A percentile compares a stretch with the other conserved stretches of the same genome.
Conservation (phyloP, 1,140 invertebrate genomes). For the Antheraea mylitta region DNA sequence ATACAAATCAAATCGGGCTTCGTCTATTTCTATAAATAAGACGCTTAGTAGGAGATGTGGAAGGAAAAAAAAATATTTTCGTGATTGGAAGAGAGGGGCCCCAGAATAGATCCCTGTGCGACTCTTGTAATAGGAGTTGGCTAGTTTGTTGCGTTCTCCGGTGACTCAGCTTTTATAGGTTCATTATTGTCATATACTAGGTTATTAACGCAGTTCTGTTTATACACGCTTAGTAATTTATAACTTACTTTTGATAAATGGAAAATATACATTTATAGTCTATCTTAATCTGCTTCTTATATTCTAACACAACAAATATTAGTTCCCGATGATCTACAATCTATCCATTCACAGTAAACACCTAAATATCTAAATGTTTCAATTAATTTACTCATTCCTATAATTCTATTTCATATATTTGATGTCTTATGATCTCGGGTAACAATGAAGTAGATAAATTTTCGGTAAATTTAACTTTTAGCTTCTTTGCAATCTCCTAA, state of each 20-base stretch:
- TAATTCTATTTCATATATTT: too few species aligned
- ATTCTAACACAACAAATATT: too few species aligned
- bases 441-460: too few species aligned
- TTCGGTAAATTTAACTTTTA: too few species aligned
- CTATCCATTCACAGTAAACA: too few species aligned
- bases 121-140: constrained; percentile 54
- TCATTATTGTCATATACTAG: not conserved
- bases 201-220: not conserved
- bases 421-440: too few species aligned
- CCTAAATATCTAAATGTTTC: too few species aligned
- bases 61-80: constrained; percentile 64
- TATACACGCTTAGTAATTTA: too few species aligned
- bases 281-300: not conserved
- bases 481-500: too few species aligned
- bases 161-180: constrained; percentile 10
- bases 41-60: constrained; percentile 55
- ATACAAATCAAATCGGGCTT: constrained; percentile 9
- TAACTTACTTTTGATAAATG: not conserved
- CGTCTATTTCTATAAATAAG: constrained; percentile 70
- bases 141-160: constrained; percentile 30
- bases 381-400: too few species aligned
- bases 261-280: not conserved
- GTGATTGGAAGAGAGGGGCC: constrained; percentile 52
- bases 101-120: constrained; percentile 72
- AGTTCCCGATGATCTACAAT: too few species aligned